phyloP scores from a whole-genome alignment of 2,888 invertebrate species.

The Agrochola macilenta region DNA sequence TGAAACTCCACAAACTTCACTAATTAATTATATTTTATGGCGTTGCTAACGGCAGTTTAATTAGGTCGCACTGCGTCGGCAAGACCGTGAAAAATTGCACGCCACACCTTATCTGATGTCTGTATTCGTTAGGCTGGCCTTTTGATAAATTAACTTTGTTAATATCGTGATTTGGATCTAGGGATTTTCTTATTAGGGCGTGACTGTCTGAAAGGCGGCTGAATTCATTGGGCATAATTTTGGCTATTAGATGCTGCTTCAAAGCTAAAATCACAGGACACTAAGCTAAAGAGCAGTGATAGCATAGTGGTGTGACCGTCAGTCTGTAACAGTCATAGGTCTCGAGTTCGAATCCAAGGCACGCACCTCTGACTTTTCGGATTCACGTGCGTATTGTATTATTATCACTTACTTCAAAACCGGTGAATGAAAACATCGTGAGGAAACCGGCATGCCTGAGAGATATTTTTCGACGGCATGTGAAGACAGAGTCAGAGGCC shows the following conservation, averaged over 20 bases:
- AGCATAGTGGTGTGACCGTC: too few species aligned
- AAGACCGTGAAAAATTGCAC: constrained; percentile 61
- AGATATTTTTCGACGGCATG: too few species aligned
- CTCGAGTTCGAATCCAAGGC: too few species aligned
- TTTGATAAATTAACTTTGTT: constrained; percentile 59
- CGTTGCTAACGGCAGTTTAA: constrained; percentile 70
- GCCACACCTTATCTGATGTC: constrained; percentile 55
- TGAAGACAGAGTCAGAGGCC: too few species aligned
- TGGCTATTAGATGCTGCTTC: not conserved
- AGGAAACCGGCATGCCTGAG: too few species aligned
- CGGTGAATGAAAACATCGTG: too few species aligned
- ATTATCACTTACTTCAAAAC: too few species aligned
- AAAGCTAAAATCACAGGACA: not conserved
- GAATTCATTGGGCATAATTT: not conserved
- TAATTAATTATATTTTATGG: constrained; percentile 71
- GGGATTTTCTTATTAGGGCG: constrained; percentile 8
- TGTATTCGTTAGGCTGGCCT: constrained; percentile 50
- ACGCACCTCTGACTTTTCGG: too few species aligned
- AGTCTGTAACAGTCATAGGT: too few species aligned
- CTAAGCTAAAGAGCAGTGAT: too few species aligned
- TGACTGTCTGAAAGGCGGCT: not conserved
- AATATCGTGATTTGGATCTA: constrained; percentile 3
- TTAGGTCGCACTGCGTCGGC: constrained; percentile 48
- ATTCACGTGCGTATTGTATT: too few species aligned
- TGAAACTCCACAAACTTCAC: constrained; percentile 62